phyloP scores from a whole-genome alignment of 2,888 invertebrate species.

The Alsophila aescularia region DNA sequence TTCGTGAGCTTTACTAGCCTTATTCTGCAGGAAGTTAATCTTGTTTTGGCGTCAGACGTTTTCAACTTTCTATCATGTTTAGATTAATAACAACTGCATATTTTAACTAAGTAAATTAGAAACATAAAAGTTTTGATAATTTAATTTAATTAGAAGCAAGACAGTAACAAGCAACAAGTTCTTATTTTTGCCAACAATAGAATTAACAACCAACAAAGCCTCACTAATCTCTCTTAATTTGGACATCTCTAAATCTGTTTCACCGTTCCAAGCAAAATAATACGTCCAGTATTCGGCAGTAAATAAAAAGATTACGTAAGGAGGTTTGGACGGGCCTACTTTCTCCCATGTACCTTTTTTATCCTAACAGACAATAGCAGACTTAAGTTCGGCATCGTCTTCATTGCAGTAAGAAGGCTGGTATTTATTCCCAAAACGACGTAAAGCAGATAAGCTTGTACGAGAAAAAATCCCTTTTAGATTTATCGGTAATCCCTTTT shows the following conservation, averaged over 20 bases:
- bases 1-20: too few species aligned
- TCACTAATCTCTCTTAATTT: conserved; percentile 24
- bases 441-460: conserved; percentile 72
- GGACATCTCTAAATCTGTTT: conserved; percentile 26
- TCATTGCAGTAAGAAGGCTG: conserved; percentile 66
- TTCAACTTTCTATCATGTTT: too few species aligned
- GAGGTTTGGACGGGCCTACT: conserved; percentile 52
- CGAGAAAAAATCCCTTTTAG: conserved; percentile 74
- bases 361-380: conserved; percentile 73
- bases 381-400: conserved; percentile 67
- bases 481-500: conserved; percentile 75
- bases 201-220: conserved; percentile 12
- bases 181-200: conserved; percentile 8
- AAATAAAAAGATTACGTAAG: conserved; percentile 70
- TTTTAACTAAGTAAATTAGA: too few species aligned
- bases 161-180: not conserved
- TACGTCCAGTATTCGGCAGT: conserved; percentile 59
- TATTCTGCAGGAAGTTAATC: too few species aligned
- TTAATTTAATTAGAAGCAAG: not conserved
- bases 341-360: conserved; percentile 66
- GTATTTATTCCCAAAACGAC: conserved; percentile 75
- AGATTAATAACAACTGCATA: too few species aligned
- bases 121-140: too few species aligned
- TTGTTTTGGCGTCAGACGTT: too few species aligned
- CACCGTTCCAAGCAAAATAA: conserved; percentile 50